Evolutionary conservation across 2,888 invertebrate species (phyloP), one percentile per base, ranked within the genome.

Genomic region (Punctoribates punctum): DNA sequence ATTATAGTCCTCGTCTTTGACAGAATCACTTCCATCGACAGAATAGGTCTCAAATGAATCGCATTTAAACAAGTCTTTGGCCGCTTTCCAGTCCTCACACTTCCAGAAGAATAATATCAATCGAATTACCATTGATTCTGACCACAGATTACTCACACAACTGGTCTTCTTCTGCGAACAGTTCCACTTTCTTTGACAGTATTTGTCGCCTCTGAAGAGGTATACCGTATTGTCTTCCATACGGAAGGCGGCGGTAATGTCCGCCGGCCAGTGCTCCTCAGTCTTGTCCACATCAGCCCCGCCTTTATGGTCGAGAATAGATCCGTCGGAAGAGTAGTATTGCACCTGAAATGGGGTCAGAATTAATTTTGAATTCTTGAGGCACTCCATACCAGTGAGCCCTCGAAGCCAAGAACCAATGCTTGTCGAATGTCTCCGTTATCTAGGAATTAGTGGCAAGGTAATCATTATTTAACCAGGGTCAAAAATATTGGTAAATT

Each of bases 151-250:
- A 42, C 70, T 70, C 13, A 70, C 70, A 70, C 70, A 70, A 70
- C 17, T 42, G 0, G 38, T 46, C 5, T 1, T n/a, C 8, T 11
- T 42, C 11, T 70, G 23, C 1, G 20, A 15, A 13, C 70, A 70
- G 2, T 42, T 38, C 70, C 70, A 70, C 1, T 20, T 38, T 13
- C 70, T n/a, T 6, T 42, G 3, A 23, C 72, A 72, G 20, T 48
- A 72, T 9, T 11, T 46, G 11, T 48, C 27, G 8, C n/a, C n/a
- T 9, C 72, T 38, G 20, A 72, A 72, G 15, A 72, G 48, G 20
- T 72, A 72, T 1, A 72, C 72, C 11, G 25, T 48, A 48, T 72
- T 72, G 70, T 70, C 70, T 23, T n/a, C 23, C 70, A 70, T 70
- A 0, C 70, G 9, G n/a, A 70, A 70, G 20, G 70, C 70, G 17